Evolutionary conservation across 2,888 invertebrate species (phyloP), one percentile per base, ranked within the genome.

Genomic region (Microctonus aethiopoides): DNA sequence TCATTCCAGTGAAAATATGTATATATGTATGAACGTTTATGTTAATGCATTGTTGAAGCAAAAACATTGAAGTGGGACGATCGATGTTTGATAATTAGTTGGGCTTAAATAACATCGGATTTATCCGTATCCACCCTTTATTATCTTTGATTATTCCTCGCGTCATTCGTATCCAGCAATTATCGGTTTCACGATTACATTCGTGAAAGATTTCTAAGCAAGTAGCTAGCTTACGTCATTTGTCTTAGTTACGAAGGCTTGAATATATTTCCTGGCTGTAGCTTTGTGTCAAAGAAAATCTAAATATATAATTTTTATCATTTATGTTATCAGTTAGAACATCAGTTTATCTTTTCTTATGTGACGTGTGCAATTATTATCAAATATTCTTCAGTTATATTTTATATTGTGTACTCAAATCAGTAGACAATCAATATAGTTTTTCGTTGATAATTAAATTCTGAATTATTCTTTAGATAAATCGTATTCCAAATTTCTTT

Each of bases 121-220:
- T 74, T 66, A 71, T 68, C 56, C 67, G 72, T 64, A 73, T 64
- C 68, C 74, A 78, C 71, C 72, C 78, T 79, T 80, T 80, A 80
- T 80, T 72, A 76, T 79, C 77, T 77, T 79, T 78, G 79, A 81
- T 77, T 82, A 81, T 81, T 82, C 79, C 80, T 79, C 79, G 74
- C 80, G 77, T 79, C 77, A 81, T 82, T 82, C 80, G 77, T 46
- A 46, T 77, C 72, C 70, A 74, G 76, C 79, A 80, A 81, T 81
- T 81, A 81, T 78, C 78, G 71, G 67, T 71, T 72, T 74, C 79
- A 77, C 78, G 79, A 76, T 39, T 24, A 24, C 24, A 24, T n/a
- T 41, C n/a, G 20, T 4, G 13, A 13, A 41, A 13, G 10, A 51
- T 63, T 70, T 63, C 57, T 39, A 36, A 52, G 52, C 60, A 64